phyloP scores from a whole-genome alignment of 2,888 invertebrate genomes.

The Bembecia ichneumoniformis region DNA sequence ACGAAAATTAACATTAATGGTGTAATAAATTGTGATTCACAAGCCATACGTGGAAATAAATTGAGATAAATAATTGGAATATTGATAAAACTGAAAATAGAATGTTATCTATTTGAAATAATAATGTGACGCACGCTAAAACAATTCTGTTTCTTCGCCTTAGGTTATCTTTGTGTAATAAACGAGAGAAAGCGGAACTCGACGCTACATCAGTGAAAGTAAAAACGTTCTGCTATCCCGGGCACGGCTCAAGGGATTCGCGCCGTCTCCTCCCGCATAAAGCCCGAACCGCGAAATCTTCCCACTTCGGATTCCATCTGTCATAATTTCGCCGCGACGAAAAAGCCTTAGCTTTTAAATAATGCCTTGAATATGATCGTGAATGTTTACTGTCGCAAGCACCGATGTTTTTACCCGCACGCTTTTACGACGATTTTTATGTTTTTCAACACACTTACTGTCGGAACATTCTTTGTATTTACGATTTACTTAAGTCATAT shows the following conservation, averaged over 20 bases:
- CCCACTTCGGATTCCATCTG: conserved; percentile 46
- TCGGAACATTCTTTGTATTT: conserved; percentile 30
- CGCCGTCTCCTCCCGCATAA: conserved; percentile 32
- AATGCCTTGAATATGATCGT: conserved; percentile 24
- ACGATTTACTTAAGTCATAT: conserved; percentile 27
- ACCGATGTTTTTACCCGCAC: conserved; percentile 16
- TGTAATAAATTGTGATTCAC: no score
- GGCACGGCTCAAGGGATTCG: conserved; percentile 53
- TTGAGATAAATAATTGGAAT: no score
- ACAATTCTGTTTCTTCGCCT: no score
- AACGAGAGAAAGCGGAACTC: conserved; percentile 21
- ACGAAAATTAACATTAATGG: no score
- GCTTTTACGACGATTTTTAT: conserved; percentile 33
- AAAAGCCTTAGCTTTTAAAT: conserved; percentile 35
- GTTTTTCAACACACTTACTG: conserved; percentile 21
- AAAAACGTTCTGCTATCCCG: conserved; percentile 23
- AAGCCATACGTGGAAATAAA: no score
- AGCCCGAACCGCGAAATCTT: conserved; percentile 47
- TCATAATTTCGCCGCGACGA: conserved; percentile 44
- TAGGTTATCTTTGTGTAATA: background rate
- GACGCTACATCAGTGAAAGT: conserved; percentile 10
- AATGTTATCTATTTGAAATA: no score
- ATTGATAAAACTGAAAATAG: no score
- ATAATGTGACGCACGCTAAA: no score
- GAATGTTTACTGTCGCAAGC: conserved; percentile 29